Percentiles rank a stretch among this genome's conserved stretches.
phyloP scores from a whole-genome alignment of 2,797 vertebrate genomes.

The Phoxinus dragarum region DNA sequence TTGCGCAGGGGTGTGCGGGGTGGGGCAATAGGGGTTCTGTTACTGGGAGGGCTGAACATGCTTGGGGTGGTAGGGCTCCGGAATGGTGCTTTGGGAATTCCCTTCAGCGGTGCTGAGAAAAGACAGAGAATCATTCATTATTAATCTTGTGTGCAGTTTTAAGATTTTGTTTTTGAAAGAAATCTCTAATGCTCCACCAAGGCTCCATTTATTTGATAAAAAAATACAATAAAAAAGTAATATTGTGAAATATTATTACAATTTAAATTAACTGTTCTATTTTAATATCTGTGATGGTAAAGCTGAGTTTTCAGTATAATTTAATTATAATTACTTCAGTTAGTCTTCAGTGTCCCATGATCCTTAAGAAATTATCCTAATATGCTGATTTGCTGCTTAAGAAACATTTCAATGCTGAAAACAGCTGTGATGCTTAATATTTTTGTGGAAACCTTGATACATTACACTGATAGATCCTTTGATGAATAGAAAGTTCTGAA shows the following conservation, averaged over 20 bases:
- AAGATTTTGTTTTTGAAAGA: neutral
- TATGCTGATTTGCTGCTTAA: neutral
- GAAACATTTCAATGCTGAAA: neutral
- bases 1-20: conserved; percentile 90
- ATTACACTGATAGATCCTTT: neutral
- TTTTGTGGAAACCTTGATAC: neutral
- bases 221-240: neutral
- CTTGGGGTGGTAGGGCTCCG: conserved; percentile 92
- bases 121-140: conserved; percentile 2
- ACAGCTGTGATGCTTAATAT: too few relatives aligned
- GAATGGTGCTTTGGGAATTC: conserved; percentile 97
- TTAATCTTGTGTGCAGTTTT: neutral
- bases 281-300: neutral
- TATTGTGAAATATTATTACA: neutral
- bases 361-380: neutral
- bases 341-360: neutral
- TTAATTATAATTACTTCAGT: neutral
- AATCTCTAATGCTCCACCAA: neutral
- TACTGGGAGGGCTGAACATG: conserved; percentile 94
- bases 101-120: conserved; percentile 90
- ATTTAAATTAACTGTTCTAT: neutral
- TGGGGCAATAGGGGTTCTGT: conserved; percentile 91
- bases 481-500: too few relatives aligned
- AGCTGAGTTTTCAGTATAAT: neutral
- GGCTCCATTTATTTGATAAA: neutral